Base-by-base conservation (phyloP, 2,888 invertebrate species). In the Noctua comes region DNA sequence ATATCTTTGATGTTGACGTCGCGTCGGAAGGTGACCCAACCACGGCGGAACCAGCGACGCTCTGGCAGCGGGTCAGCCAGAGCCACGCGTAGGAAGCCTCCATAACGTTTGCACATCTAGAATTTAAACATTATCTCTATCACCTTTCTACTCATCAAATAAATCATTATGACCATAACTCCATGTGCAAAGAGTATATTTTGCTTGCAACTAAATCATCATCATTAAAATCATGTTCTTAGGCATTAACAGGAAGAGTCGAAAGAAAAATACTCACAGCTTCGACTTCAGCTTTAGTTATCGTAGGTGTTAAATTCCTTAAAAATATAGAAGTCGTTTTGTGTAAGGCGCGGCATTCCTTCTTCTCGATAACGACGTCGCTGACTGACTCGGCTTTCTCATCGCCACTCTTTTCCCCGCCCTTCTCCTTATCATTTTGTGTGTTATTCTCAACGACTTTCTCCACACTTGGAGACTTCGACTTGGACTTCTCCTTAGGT, bases 1-100 rank as follows among this genome's bases (percentile, higher is more conserved):
- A 99, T 99, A 93, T 99, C 99, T 93, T 99, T 99, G 88, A 99
- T 99, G 95, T 99, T 99, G 68, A 99, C 99, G 91, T 99, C 98
- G 36, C 99, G 97, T 87, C 99, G 98, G 95, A 99, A 99, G 0
- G 99, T 99, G 57, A 99, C 99, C 99, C 99, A 99, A 64, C 99
- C 99, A 71, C 99, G 98, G 24, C 99, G 98, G 95, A 99, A 98
- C 98, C 99, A 99, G 66, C 99, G 98, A 40, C 99, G 97, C 93
- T 99, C 99, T 0, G 99, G 99, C 91, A 99, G 98, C 0, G 99
- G 99, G 96, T 99, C 99, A 0, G 99, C 99, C 76, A 99, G 97
- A 0, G 99, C 99, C 21, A 99, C 99, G 73, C 99, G 97, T 79
- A 99, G 96, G 94, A 99, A 99, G 0, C 99, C 99, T 48, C 98